Evolutionary conservation across 2,888 invertebrate species (phyloP).

Genomic region (Abscondita cerata): DNA sequence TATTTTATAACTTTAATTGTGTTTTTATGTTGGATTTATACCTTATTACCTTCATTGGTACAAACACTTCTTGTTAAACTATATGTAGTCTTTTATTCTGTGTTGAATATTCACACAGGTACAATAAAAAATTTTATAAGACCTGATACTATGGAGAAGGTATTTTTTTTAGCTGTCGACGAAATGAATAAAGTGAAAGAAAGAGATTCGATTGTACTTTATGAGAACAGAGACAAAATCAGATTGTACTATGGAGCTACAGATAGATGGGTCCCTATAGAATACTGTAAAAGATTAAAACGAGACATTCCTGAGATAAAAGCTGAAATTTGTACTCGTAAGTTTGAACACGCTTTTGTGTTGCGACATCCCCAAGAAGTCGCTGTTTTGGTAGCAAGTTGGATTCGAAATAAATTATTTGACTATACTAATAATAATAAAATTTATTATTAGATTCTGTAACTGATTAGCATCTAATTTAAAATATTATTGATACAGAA

Average conservation of each 20-base stretch:
- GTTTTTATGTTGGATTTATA: slow-evolving; percentile 59
- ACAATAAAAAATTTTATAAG: slow-evolving; percentile 65
- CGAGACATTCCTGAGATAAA: slow-evolving; percentile 66
- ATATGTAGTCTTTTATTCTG: slow-evolving; percentile 63
- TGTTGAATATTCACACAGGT: slow-evolving; percentile 61
- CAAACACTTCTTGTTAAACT: slow-evolving; percentile 61
- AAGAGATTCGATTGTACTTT: slow-evolving; percentile 69
- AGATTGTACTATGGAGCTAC: slow-evolving; percentile 80
- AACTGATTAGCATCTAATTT: too few relatives aligned
- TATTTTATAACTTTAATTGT: slow-evolving; percentile 57
- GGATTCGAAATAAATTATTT: slow-evolving; percentile 46
- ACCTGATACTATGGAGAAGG: slow-evolving; percentile 67
- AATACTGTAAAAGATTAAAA: slow-evolving; percentile 73
- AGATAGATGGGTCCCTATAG: slow-evolving; percentile 85
- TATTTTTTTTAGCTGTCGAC: slow-evolving; percentile 75
- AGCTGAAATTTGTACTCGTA: slow-evolving; percentile 66
- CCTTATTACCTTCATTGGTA: slow-evolving; percentile 62
- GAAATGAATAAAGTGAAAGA: slow-evolving; percentile 80
- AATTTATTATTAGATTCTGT: too few relatives aligned
- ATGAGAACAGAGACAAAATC: slow-evolving; percentile 66
- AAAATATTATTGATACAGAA: too few relatives aligned
- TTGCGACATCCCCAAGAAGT: slow-evolving; percentile 68
- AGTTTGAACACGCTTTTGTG: slow-evolving; percentile 82
- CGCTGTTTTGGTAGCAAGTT: slow-evolving; percentile 54
- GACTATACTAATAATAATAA: too few relatives aligned